Evolutionary conservation across 2,113 vertebrate species (phyloP).

Genomic region (Solea senegalensis): DNA sequence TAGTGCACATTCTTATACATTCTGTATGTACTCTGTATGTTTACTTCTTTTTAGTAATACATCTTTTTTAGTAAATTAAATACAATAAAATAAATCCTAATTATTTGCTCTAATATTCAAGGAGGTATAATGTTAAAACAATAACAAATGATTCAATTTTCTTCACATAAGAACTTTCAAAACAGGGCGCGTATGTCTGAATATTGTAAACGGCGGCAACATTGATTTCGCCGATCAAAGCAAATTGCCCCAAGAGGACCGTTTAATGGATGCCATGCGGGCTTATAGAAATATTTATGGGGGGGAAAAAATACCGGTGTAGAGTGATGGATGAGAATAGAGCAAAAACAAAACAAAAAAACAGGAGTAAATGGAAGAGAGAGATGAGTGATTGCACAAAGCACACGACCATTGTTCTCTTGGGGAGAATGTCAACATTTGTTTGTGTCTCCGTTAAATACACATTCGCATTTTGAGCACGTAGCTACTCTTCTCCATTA

Average conservation of each 20-base stretch:
- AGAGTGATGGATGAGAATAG: slow-evolving; percentile 21
- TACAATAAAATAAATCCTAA: background rate
- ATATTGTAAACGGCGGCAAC: slow-evolving; percentile 38
- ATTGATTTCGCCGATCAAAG: slow-evolving; percentile 55
- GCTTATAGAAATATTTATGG: slow-evolving; percentile 32
- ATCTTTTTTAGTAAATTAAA: no score
- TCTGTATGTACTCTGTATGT: no score
- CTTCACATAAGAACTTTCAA: slow-evolving; percentile 17
- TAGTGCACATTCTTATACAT: no score
- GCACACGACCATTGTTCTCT: background rate
- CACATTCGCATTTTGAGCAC: slow-evolving; percentile 16
- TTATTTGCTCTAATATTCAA: background rate
- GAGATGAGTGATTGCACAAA: slow-evolving; percentile 25
- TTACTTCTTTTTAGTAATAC: no score
- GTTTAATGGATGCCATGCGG: slow-evolving; percentile 37
- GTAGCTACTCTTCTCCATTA: slow-evolving; percentile 16
- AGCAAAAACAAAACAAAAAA: slow-evolving; percentile 1
- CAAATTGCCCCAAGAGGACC: slow-evolving; percentile 21
- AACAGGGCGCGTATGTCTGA: slow-evolving; percentile 28
- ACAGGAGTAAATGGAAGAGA: slow-evolving; percentile 14
- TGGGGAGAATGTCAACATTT: background rate
- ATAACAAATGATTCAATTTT: slow-evolving; percentile 24
- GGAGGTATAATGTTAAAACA: background rate
- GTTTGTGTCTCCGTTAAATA: slow-evolving; percentile 2
- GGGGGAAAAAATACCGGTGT: slow-evolving; percentile 7